A percentile compares a stretch with the other conserved stretches of the same genome.
Conservation (phyloP, 2,888 invertebrate genomes). For the Hypolimnas misippus region DNA sequence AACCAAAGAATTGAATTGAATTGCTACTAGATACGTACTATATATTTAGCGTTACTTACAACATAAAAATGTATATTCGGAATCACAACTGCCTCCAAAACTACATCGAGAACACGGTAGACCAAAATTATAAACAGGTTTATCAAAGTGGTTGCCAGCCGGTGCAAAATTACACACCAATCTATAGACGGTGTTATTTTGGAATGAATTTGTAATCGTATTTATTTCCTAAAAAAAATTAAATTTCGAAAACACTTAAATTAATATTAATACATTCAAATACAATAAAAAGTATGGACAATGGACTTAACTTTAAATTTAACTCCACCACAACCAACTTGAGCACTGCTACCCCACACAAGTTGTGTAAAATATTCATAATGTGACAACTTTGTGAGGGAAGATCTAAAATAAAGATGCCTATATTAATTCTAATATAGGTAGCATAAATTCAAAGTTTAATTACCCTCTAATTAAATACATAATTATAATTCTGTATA, state of each 20-base stretch:
- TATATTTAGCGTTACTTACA: no score
- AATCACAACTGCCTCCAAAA: constrained; percentile 53
- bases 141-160: constrained; percentile 59
- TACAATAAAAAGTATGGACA: no score
- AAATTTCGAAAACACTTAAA: not conserved
- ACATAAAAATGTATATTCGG: constrained; percentile 58
- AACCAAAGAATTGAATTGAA: no score
- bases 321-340: constrained; percentile 72
- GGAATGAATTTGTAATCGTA: constrained; percentile 42
- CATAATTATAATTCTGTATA: no score
- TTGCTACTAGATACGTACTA: no score
- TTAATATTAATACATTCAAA: not conserved
- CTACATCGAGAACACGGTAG: constrained; percentile 65
- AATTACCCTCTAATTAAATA: no score
- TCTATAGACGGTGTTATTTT: constrained; percentile 61
- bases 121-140: constrained; percentile 62
- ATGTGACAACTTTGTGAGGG: constrained; percentile 50
- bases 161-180: constrained; percentile 75
- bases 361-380: constrained; percentile 76
- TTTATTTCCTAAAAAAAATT: constrained; percentile 53
- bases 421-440: no score
- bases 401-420: constrained; percentile 53
- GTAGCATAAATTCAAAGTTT: no score
- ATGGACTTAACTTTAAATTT: constrained; percentile 74
- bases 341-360: constrained; percentile 64